Percentiles rank a stretch among this genome's conserved stretches.
Conservation (phyloP, 2,888 invertebrate species). For the Polyommatus icarus region DNA sequence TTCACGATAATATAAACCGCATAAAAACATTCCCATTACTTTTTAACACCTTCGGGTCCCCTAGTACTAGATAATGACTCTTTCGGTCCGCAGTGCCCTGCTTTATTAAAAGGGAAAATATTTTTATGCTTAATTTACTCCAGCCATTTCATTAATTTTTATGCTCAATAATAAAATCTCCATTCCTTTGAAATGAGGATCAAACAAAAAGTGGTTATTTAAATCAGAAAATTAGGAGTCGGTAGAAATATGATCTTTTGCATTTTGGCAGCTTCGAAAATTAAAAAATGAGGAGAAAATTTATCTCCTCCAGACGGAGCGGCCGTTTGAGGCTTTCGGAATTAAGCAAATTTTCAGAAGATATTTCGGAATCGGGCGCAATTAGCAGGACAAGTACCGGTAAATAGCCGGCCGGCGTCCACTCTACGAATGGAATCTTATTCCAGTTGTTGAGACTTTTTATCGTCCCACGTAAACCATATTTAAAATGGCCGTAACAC, state of each 20-base stretch:
- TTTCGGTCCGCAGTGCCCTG: conserved; percentile 33
- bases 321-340: neutral
- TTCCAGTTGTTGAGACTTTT: neutral
- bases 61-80: neutral
- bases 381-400: neutral
- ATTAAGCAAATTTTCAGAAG: conserved; percentile 10
- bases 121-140: conserved; percentile 47
- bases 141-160: conserved; percentile 41
- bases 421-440: neutral
- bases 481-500: neutral
- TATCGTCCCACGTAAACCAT: neutral
- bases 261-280: conserved; percentile 10
- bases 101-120: conserved; percentile 43
- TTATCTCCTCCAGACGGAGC: neutral
- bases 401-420: neutral
- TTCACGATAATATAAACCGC: neutral
- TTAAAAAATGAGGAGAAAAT: conserved; percentile 7
- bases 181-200: conserved; percentile 27
- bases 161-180: conserved; percentile 32
- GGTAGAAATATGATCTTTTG: conserved; percentile 4
- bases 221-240: conserved; percentile 22
- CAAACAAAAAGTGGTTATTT: conserved; percentile 21
- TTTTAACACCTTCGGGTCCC: conserved; percentile 19
- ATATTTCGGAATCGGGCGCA: neutral
- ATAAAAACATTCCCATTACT: conserved; percentile 17